Conservation (phyloP, 2,888 invertebrate genomes). For the Hemaris fuciformis region DNA sequence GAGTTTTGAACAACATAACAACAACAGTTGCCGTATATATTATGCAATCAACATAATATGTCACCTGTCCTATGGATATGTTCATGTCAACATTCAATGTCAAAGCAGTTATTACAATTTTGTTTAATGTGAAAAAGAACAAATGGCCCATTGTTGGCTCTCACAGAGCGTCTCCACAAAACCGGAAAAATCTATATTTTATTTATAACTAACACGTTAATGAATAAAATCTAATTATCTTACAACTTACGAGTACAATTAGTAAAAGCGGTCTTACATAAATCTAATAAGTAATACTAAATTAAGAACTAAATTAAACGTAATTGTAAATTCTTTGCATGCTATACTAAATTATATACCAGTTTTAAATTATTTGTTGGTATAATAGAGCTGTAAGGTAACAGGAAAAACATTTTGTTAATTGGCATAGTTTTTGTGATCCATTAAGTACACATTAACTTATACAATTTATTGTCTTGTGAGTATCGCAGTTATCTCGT, state of each 20-base stretch:
- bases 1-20: constrained; percentile 6
- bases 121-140: not conserved
- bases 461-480: constrained; percentile 19
- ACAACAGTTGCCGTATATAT: constrained; percentile 30
- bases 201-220: constrained; percentile 1
- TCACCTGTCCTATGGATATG: constrained; percentile 53
- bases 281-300: not conserved
- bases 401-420: constrained; percentile 8
- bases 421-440: not conserved
- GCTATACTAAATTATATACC: constrained; percentile 15
- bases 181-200: constrained; percentile 2
- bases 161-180: not conserved
- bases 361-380: constrained; percentile 21
- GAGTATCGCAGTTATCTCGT: constrained; percentile 26
- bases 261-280: constrained; percentile 5
- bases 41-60: constrained; percentile 55
- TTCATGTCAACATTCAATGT: constrained; percentile 14
- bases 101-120: not conserved
- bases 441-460: not conserved
- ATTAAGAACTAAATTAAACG: constrained; percentile 2
- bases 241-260: constrained; percentile 7
- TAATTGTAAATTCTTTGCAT: not conserved
- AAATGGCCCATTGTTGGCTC: not conserved
- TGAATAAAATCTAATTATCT: constrained; percentile 1
- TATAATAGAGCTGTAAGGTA: not conserved